These are phyloP conservation scores for Isaurus tuberculatus DNA, from an alignment of 92 coral and sea anemone genomes.

Conservation along the genomic window DNA sequence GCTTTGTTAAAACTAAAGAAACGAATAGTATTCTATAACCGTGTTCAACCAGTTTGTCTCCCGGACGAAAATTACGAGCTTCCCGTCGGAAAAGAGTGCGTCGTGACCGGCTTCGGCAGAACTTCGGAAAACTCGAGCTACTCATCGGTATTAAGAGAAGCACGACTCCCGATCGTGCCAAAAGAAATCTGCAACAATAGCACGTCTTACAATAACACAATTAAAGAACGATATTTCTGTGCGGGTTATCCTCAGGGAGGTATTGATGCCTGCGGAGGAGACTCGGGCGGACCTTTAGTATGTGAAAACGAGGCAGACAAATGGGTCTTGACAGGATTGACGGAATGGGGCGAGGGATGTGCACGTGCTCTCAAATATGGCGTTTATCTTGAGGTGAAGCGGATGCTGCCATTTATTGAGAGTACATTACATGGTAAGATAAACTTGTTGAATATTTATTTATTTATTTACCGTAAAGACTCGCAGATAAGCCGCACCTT, in stretches of 20 bases:
- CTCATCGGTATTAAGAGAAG: slow-evolving; percentile 70
- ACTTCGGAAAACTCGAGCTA: slow-evolving; percentile 60
- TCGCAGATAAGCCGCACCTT: no score
- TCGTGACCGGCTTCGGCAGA: slow-evolving; percentile 88
- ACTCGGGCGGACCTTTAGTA: slow-evolving; percentile 96
- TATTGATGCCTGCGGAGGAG: slow-evolving; percentile 89
- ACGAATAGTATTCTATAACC: slow-evolving; percentile 73
- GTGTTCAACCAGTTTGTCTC: slow-evolving; percentile 88
- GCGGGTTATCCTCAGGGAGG: slow-evolving; percentile 92
- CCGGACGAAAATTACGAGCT: slow-evolving; percentile 72
- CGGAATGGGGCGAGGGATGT: slow-evolving; percentile 93
- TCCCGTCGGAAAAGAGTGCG: slow-evolving; percentile 66
- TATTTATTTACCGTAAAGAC: no score
- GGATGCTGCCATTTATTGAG: slow-evolving; percentile 83
- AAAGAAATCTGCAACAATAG: slow-evolving; percentile 78
- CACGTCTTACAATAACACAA: slow-evolving; percentile 75
- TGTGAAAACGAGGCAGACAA: slow-evolving; percentile 82
- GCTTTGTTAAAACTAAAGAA: slow-evolving; percentile 80
- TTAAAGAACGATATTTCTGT: slow-evolving; percentile 81
- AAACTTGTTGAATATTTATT: no score
- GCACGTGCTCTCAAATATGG: slow-evolving; percentile 91
- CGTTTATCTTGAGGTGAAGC: slow-evolving; percentile 83
- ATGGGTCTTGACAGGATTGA: slow-evolving; percentile 89
- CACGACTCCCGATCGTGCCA: slow-evolving; percentile 79
- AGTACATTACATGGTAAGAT: slow-evolving; percentile 86